Base-by-base conservation (phyloP, 2,797 vertebrate genomes). In the Chaunax sp. region DNA sequence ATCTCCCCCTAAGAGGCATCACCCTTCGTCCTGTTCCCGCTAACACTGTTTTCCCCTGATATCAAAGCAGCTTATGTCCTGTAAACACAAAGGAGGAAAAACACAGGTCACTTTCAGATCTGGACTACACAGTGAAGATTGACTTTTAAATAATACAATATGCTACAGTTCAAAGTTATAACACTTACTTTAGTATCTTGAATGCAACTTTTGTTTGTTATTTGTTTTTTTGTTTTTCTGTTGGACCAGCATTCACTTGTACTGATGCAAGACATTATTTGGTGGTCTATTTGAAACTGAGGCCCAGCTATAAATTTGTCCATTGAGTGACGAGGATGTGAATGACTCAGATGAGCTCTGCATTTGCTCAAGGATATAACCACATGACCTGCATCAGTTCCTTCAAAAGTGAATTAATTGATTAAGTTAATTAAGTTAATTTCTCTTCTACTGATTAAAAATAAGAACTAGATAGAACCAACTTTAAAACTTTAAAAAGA, bases 51-150 rank as follows among this genome's bases (percentile, higher is more conserved):
- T 30, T 72, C 30, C 52, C 56, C 49, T 51, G 1, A 41, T 54
- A 74, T 75, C 63, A 82, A 80, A 87, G 82, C 72, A 81, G 51
- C 64, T 51, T 74, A 61, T 83, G 68, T 57, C 25, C 38, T 45
- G 10, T 20, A 52, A 60, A 71, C 57, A 70, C 33, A 63, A 56
- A 46, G 16, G 19, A 51, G 47, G 47, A 13, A 65, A 57, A 73
- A 46, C 18, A 11, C 51, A 58, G 30, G 56, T 71, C 47, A 43
- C 22, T 51, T 25, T 45, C 47, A 50, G 15, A 33, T 1, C 16
- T 22, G 4, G 26, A 67, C 26, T 5, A 25, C 18, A 50, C 59
- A 40, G 13, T 14, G 46, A 62, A 2, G 8, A 37, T 12, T 37
- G 13, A 8, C 10, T 12, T 14, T 37, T 14, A 37, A 37, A 37